These are phyloP conservation scores for Drosophila rellima DNA, from an alignment of 2,888 invertebrate genomes.

Conservation along the genomic window DNA sequence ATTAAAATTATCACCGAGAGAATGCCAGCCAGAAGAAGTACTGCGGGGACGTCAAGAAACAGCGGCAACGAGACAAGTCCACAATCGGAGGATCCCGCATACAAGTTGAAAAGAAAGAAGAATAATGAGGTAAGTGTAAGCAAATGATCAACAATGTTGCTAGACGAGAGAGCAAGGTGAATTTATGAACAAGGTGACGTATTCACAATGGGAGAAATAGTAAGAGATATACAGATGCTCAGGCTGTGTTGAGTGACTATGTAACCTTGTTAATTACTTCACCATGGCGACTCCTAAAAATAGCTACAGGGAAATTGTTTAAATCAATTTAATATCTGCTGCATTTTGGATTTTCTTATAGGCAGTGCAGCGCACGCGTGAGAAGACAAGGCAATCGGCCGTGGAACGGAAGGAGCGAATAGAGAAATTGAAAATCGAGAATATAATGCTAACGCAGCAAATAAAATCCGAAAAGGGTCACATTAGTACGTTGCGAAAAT, in stretches of 20 bases:
- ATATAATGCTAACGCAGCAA: conserved; percentile 70
- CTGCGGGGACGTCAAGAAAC: conserved; percentile 60
- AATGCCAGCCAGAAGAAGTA: conserved; percentile 84
- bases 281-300: conserved; percentile 47
- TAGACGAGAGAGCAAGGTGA: conserved; percentile 38
- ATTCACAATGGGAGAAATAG: neutral
- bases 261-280: neutral
- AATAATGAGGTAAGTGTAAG: conserved; percentile 83
- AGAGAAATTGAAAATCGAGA: conserved; percentile 75
- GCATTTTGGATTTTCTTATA: conserved; percentile 49
- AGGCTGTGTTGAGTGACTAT: neutral
- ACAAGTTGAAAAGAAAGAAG: conserved; percentile 83
- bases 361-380: conserved; percentile 85
- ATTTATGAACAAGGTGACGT: neutral
- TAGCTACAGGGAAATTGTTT: conserved; percentile 45
- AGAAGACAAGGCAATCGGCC: conserved; percentile 83
- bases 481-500: conserved; percentile 72
- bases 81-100: conserved; percentile 75
- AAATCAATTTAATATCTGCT: conserved; percentile 30
- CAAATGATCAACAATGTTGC: conserved; percentile 45
- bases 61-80: conserved; percentile 58
- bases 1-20: conserved; percentile 82
- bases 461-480: conserved; percentile 78
- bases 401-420: conserved; percentile 83
- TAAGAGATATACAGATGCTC: neutral